These are phyloP conservation scores for Galerucella pusilla DNA, from an alignment of 2,888 invertebrate genomes.

Conservation along the genomic window DNA sequence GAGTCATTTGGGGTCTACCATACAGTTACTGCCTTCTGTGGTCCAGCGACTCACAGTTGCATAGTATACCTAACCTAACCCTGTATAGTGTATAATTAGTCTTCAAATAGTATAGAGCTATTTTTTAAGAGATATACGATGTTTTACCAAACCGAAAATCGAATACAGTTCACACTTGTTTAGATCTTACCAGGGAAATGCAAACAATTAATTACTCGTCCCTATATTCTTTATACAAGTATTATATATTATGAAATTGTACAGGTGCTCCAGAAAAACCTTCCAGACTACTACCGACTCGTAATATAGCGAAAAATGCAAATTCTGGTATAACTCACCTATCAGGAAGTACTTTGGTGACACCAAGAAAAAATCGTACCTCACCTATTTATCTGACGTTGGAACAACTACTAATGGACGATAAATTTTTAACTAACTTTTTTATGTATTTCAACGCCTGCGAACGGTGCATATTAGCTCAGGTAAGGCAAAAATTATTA, in stretches of 20 bases:
- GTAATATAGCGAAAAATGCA: constrained; percentile 42
- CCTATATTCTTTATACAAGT: no score
- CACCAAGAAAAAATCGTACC: constrained; percentile 56
- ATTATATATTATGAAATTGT: neutral
- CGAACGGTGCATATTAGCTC: constrained; percentile 83
- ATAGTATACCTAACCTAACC: no score
- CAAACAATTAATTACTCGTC: no score
- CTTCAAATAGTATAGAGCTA: no score
- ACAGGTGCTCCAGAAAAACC: constrained; percentile 66
- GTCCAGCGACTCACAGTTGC: no score
- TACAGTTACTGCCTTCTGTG: no score
- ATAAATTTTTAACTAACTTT: constrained; percentile 85
- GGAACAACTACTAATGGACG: constrained; percentile 84
- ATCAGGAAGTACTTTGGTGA: constrained; percentile 51
- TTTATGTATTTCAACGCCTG: constrained; percentile 79
- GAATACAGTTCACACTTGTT: no score
- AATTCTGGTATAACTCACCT: constrained; percentile 23
- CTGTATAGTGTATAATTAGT: no score
- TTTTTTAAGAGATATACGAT: no score
- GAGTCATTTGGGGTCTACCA: no score
- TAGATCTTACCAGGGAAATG: no score
- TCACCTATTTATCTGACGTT: constrained; percentile 73
- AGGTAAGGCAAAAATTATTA: constrained; percentile 66
- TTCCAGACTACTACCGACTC: constrained; percentile 62
- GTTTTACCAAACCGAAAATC: no score